phyloP scores from a whole-genome alignment of 2,888 invertebrate genomes.

The Apamea epomidion region DNA sequence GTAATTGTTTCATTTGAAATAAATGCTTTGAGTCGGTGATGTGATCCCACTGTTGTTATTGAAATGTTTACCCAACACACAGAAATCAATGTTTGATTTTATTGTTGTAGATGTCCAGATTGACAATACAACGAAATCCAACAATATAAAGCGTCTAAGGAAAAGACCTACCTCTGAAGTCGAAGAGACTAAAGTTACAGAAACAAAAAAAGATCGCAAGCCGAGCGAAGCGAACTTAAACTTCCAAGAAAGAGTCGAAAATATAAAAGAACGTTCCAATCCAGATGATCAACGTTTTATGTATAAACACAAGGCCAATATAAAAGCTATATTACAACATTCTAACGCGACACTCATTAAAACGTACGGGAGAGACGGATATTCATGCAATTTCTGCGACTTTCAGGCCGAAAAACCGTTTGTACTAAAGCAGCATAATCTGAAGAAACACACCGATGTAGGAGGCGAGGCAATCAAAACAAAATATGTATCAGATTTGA shows the following conservation, averaged over 20 bases:
- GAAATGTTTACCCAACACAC: background rate
- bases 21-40: background rate
- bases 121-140: slow-evolving; percentile 55
- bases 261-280: background rate
- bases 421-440: slow-evolving; percentile 75
- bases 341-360: slow-evolving; percentile 79
- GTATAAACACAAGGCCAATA: slow-evolving; percentile 73
- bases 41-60: background rate
- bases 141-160: slow-evolving; percentile 17
- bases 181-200: background rate
- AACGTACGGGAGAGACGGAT: slow-evolving; percentile 70
- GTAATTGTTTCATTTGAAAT: background rate
- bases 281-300: slow-evolving; percentile 39
- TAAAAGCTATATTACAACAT: slow-evolving; percentile 69
- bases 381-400: slow-evolving; percentile 74
- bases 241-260: background rate
- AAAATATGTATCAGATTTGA: slow-evolving; percentile 62
- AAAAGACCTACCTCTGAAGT: background rate
- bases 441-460: slow-evolving; percentile 62
- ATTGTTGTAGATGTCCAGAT: slow-evolving; percentile 66
- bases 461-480: slow-evolving; percentile 65
- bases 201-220: background rate
- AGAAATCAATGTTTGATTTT: slow-evolving; percentile 47
- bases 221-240: background rate
- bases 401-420: slow-evolving; percentile 63